These are phyloP conservation scores for Neodiprion lecontei DNA, from an alignment of 1,140 invertebrate species.

Conservation along the genomic window DNA sequence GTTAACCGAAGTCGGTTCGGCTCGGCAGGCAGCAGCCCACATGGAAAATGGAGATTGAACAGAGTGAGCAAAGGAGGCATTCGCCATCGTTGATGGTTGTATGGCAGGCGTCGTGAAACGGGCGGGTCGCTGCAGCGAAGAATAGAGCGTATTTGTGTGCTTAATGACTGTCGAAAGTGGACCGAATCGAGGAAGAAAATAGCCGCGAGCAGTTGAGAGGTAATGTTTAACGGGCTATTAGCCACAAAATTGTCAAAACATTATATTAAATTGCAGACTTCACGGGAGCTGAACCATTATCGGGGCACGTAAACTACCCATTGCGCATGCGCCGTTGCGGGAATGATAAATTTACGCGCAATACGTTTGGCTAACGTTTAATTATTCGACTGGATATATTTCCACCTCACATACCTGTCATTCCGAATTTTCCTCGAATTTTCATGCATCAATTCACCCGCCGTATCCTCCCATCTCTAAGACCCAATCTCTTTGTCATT, in stretches of 20 bases:
- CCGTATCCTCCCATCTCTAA: no score
- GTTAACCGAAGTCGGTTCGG: constrained; percentile 28
- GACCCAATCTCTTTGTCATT: background rate
- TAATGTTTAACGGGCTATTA: constrained; percentile 26
- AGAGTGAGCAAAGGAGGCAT: constrained; percentile 43
- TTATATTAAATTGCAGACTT: constrained; percentile 23
- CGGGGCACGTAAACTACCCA: constrained; percentile 36
- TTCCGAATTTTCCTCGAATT: background rate
- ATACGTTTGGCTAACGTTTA: constrained; percentile 25
- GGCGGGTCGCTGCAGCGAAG: constrained; percentile 17
- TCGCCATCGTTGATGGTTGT: constrained; percentile 48
- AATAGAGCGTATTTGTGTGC: constrained; percentile 35
- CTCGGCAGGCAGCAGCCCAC: constrained; percentile 32
- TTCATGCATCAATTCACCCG: no score
- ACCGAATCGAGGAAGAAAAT: constrained; percentile 20
- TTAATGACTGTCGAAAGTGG: constrained; percentile 31
- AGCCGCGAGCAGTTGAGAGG: constrained; percentile 18
- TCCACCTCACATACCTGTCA: background rate
- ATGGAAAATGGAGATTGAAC: constrained; percentile 49
- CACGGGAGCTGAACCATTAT: constrained; percentile 41
- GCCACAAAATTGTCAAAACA: constrained; percentile 27
- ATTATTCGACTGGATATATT: background rate
- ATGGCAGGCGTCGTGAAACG: constrained; percentile 31
- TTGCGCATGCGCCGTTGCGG: constrained; percentile 47
- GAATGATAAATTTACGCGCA: constrained; percentile 41